Evolutionary conservation across 1,140 invertebrate genomes (phyloP).

Genomic region (Lepidurus packardi): DNA sequence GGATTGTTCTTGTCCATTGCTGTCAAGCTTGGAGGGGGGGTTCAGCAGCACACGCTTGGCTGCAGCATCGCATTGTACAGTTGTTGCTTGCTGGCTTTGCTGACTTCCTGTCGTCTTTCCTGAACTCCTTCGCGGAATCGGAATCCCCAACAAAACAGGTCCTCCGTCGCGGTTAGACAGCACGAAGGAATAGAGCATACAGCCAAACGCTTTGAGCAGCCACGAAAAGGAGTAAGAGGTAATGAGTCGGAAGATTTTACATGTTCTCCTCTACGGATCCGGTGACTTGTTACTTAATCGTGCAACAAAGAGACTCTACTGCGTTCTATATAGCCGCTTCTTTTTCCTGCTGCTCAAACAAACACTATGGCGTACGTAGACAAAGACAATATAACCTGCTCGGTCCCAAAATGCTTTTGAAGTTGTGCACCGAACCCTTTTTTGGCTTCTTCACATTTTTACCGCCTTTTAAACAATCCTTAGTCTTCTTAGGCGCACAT

Average conservation of each 20-base stretch:
- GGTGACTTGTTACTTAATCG: slow-evolving; percentile 12
- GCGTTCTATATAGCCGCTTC: neutral
- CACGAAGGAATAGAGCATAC: too few relatives aligned
- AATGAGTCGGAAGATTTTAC: slow-evolving; percentile 7
- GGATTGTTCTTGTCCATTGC: slow-evolving; percentile 1
- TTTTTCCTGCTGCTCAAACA: neutral
- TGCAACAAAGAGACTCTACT: neutral
- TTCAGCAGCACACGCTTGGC: neutral
- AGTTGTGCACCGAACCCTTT: slow-evolving; percentile 3
- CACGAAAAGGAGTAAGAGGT: neutral
- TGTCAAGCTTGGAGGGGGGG: neutral
- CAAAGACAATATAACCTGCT: neutral
- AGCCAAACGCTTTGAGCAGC: neutral
- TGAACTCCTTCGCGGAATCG: too few relatives aligned
- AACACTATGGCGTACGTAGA: neutral
- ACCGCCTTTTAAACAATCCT: neutral
- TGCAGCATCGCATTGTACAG: neutral
- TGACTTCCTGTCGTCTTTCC: neutral
- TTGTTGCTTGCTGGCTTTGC: neutral
- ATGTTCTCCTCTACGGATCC: slow-evolving; percentile 3
- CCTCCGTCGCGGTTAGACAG: too few relatives aligned
- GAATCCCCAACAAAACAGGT: too few relatives aligned
- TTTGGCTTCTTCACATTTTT: neutral
- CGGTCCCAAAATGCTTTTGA: neutral
- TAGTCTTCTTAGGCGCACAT: neutral